A percentile compares a stretch with the other conserved stretches of the same genome.
Conservation (phyloP, 2,113 vertebrate species). For the Phalacrocorax carbo region DNA sequence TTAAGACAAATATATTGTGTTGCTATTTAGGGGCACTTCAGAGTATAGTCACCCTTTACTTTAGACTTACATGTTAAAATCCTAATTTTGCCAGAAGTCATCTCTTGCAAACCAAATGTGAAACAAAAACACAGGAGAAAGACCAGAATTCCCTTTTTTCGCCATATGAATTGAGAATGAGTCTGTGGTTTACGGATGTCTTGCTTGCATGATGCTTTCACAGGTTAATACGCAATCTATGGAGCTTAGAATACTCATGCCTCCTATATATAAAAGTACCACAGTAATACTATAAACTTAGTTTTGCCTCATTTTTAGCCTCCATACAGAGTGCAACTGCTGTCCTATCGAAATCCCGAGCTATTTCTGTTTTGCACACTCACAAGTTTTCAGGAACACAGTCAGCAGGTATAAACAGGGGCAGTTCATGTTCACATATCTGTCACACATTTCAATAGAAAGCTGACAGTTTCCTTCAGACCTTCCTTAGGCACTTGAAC, state of each 20-base stretch:
- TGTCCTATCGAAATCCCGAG: background rate
- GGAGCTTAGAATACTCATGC: accelerated
- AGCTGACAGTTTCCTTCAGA: background rate
- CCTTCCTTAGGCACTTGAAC: background rate
- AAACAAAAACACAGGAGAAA: background rate
- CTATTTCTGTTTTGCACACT: background rate
- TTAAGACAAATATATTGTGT: background rate
- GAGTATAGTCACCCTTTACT: background rate
- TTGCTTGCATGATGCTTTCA: background rate
- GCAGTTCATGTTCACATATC: background rate
- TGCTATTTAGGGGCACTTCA: background rate
- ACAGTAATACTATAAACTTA: too few species aligned
- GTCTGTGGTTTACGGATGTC: background rate
- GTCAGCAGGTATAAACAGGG: background rate
- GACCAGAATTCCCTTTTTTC: background rate
- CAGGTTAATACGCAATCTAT: background rate
- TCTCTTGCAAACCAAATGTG: background rate
- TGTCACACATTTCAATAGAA: background rate
- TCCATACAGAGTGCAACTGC: background rate
- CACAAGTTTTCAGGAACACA: background rate
- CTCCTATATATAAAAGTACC: background rate
- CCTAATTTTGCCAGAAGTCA: background rate
- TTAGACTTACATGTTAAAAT: background rate
- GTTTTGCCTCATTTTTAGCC: background rate
- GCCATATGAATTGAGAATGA: accelerated